These are phyloP conservation scores for Bubo bubo DNA, from an alignment of 2,113 vertebrate species.

Conservation along the genomic window DNA sequence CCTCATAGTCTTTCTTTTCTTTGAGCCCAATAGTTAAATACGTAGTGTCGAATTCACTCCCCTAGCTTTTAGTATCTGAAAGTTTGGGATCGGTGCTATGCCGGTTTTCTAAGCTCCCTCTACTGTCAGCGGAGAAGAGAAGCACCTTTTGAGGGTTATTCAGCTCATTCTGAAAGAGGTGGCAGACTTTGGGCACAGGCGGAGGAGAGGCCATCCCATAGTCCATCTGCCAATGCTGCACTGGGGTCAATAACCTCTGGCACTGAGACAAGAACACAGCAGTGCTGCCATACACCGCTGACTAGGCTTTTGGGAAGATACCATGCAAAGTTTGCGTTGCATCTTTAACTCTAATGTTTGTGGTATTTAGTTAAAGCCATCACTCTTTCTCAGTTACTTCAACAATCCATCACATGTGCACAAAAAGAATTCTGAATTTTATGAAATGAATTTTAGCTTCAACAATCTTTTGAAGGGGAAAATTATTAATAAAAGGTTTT, in stretches of 20 bases:
- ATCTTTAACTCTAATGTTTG: background rate
- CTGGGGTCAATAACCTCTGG: background rate
- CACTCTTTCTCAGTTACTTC: background rate
- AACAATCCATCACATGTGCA: background rate
- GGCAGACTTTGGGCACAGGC: rapidly evolving
- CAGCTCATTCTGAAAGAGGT: background rate
- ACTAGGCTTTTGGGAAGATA: background rate
- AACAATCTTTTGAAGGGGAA: background rate
- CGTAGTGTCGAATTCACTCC: background rate
- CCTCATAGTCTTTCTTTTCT: background rate
- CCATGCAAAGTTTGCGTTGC: background rate
- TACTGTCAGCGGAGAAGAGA: background rate
- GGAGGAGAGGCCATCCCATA: background rate
- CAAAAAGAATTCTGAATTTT: background rate
- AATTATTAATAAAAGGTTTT: background rate
- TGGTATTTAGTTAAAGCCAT: background rate
- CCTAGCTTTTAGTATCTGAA: background rate
- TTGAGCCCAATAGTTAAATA: background rate
- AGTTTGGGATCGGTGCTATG: background rate
- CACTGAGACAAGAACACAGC: background rate
- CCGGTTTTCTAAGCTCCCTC: constrained; percentile 26
- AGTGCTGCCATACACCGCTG: background rate
- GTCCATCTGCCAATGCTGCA: background rate
- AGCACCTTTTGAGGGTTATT: background rate
- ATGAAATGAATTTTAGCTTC: background rate